phyloP scores from a whole-genome alignment of 1,140 invertebrate genomes.

The Oppia nitens region DNA sequence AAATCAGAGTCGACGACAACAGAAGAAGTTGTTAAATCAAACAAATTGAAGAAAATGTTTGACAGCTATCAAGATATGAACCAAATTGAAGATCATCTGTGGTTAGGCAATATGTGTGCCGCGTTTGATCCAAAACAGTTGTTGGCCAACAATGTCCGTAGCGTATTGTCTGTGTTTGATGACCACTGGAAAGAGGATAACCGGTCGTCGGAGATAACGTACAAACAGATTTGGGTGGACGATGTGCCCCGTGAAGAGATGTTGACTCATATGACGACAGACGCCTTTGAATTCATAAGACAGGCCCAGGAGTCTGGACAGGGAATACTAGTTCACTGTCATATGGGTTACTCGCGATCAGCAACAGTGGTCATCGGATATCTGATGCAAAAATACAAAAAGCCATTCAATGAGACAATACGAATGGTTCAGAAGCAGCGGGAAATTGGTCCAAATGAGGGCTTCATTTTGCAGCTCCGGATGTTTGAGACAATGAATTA shows the following conservation, averaged over 20 bases:
- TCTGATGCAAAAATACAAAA: slow-evolving; percentile 18
- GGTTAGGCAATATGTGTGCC: neutral
- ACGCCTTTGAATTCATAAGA: slow-evolving; percentile 15
- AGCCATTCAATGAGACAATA: slow-evolving; percentile 23
- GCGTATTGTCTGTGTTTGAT: neutral
- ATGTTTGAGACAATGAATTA: slow-evolving; percentile 20
- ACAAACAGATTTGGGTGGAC: neutral
- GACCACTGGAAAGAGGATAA: neutral
- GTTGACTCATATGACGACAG: neutral
- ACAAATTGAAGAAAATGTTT: too few species aligned
- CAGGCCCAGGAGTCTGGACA: slow-evolving; percentile 35
- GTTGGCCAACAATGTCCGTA: neutral
- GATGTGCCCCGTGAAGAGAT: neutral
- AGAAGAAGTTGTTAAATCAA: too few species aligned
- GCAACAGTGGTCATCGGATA: slow-evolving; percentile 48
- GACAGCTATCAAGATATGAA: neutral
- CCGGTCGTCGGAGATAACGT: neutral
- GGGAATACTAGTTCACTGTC: slow-evolving; percentile 59
- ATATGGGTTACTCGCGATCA: slow-evolving; percentile 61
- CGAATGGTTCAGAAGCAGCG: slow-evolving; percentile 35
- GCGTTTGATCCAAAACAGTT: neutral
- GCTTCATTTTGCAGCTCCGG: slow-evolving; percentile 31
- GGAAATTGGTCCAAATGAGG: slow-evolving; percentile 31
- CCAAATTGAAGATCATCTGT: neutral
- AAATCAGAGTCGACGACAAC: too few species aligned